Evolutionary conservation across 2,888 invertebrate species (phyloP).

Genomic region (Drosophila niveifrons): DNA sequence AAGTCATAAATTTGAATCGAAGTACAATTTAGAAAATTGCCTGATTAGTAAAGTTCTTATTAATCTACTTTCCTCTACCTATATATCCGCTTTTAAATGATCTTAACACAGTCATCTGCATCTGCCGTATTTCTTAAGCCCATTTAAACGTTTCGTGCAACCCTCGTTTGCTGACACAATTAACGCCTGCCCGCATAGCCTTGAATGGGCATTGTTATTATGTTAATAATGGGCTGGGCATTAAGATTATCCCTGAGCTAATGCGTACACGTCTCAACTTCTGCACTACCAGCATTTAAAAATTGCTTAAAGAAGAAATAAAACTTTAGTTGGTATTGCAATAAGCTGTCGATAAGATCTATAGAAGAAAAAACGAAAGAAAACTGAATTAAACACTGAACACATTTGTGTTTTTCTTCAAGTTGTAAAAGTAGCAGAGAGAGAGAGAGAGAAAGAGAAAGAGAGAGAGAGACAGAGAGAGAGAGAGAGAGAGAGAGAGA

Average conservation of each 20-base stretch:
- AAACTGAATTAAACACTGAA: background rate
- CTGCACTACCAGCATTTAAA: background rate
- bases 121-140: background rate
- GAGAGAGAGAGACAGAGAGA: too few relatives aligned
- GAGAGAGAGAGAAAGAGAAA: too few relatives aligned
- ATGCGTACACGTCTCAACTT: background rate
- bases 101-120: background rate
- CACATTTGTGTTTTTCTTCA: too few relatives aligned
- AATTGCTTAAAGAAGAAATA: background rate
- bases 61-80: background rate
- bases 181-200: conserved; percentile 2
- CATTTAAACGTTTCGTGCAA: background rate
- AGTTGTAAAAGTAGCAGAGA: too few relatives aligned
- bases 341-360: conserved; percentile 3
- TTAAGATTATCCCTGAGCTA: conserved; percentile 19
- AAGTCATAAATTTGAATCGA: too few relatives aligned
- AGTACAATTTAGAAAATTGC: too few relatives aligned
- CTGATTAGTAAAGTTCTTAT: too few relatives aligned
- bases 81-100: background rate
- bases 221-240: conserved; percentile 30
- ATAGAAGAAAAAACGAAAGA: background rate
- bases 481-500: too few relatives aligned
- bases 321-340: background rate
- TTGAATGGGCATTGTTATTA: conserved; percentile 26
- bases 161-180: conserved; percentile 18